Evolutionary conservation across 1,140 invertebrate species (phyloP).

Genomic region (Drosophila pandora): DNA sequence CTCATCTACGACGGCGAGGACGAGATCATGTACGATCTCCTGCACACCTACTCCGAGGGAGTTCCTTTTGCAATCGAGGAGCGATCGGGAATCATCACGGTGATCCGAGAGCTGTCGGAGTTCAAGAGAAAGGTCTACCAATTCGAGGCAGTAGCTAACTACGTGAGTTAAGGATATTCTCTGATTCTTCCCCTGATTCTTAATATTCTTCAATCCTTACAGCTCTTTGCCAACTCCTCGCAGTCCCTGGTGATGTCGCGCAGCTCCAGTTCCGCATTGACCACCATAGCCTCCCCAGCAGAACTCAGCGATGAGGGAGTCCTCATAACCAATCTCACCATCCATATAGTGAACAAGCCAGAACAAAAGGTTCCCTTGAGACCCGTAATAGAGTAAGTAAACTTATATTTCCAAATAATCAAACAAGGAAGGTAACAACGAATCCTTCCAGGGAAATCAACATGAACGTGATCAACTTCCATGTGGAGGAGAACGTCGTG

Average conservation of each 20-base stretch:
- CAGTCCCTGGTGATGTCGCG: conserved; percentile 62
- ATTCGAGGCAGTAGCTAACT: conserved; percentile 91
- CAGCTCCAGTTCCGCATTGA: conserved; percentile 49
- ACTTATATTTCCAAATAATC: background rate
- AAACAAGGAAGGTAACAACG: background rate
- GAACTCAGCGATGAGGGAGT: conserved; percentile 85
- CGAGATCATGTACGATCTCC: conserved; percentile 89
- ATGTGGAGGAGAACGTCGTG: conserved; percentile 90
- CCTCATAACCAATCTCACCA: conserved; percentile 91
- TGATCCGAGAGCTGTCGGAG: conserved; percentile 90
- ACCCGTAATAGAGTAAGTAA: conserved; percentile 88
- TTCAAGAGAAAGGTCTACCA: conserved; percentile 89
- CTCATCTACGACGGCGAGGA: conserved; percentile 87
- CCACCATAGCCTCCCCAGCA: conserved; percentile 47
- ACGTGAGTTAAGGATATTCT: conserved; percentile 79
- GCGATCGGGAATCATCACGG: conserved; percentile 93
- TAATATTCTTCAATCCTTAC: background rate
- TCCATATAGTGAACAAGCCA: conserved; percentile 91
- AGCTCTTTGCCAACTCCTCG: conserved; percentile 73
- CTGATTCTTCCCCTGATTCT: background rate
- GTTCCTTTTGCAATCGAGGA: conserved; percentile 96
- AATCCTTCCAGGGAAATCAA: conserved; percentile 85
- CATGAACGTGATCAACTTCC: conserved; percentile 88
- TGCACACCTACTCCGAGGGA: conserved; percentile 92
- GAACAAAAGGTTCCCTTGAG: conserved; percentile 85